A percentile compares a stretch with the other conserved stretches of the same genome.
phyloP scores from a whole-genome alignment of 2,888 invertebrate genomes.

The Saturnia pavonia region DNA sequence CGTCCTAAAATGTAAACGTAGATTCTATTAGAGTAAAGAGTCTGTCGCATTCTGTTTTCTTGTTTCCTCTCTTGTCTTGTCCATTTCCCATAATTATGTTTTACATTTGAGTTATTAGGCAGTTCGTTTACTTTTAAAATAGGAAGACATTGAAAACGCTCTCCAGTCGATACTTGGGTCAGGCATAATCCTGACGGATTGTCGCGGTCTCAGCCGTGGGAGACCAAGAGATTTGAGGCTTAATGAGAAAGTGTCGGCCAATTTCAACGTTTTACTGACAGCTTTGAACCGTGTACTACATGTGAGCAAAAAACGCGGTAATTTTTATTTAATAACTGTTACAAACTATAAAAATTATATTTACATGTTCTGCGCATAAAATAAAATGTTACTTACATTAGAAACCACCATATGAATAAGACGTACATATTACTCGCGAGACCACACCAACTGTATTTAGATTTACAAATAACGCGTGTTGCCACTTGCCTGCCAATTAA shows the following conservation, averaged over 20 bases:
- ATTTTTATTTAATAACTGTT: background rate
- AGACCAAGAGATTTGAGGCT: background rate
- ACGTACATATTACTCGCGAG: too few species aligned
- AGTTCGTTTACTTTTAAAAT: conserved; percentile 6
- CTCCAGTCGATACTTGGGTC: background rate
- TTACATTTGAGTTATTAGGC: background rate
- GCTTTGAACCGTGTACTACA: background rate
- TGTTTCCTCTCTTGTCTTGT: too few species aligned
- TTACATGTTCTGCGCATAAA: background rate
- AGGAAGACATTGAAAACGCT: background rate
- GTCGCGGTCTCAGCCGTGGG: background rate
- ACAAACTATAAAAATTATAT: background rate
- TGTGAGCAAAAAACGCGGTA: background rate
- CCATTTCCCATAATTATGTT: background rate
- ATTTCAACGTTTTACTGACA: background rate
- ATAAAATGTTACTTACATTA: too few species aligned
- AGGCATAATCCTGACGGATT: background rate
- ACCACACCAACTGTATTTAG: too few species aligned
- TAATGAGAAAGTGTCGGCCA: background rate
- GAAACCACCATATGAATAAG: too few species aligned
- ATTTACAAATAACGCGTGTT: too few species aligned
- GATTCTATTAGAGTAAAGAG: too few species aligned
- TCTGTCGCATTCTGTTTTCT: too few species aligned
- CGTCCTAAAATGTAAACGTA: too few species aligned
- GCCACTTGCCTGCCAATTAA: too few species aligned